These are phyloP conservation scores for Orthonyx spaldingii DNA, from an alignment of 2,113 vertebrate genomes.

Conservation along the genomic window DNA sequence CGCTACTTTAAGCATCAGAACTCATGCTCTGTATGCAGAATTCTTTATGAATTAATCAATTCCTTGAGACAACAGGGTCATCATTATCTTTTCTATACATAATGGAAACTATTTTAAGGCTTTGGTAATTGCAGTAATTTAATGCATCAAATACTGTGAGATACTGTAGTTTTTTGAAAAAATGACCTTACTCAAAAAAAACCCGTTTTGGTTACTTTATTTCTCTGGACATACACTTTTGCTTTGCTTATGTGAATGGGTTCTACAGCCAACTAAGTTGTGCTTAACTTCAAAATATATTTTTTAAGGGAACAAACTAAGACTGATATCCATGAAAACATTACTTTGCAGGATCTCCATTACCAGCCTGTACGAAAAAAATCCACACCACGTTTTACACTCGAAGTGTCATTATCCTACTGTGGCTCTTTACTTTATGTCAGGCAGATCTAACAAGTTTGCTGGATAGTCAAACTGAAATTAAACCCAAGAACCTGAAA, in stretches of 20 bases:
- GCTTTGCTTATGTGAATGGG: not conserved
- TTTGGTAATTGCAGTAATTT: not conserved
- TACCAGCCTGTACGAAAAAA: not conserved
- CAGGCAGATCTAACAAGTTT: not conserved
- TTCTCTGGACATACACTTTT: not conserved
- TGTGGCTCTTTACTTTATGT: not conserved
- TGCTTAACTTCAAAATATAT: not conserved
- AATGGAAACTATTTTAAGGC: not conserved
- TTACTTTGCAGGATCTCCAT: not conserved
- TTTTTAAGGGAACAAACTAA: not conserved
- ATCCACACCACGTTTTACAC: not conserved
- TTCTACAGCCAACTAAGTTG: not conserved
- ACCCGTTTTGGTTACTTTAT: not conserved
- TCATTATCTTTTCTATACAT: not conserved
- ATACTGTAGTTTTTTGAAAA: not conserved
- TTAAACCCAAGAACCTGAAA: not conserved
- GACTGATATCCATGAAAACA: not conserved
- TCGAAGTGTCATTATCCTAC: not conserved
- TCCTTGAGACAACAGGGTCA: not conserved
- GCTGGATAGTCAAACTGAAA: not conserved
- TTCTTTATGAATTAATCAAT: not conserved
- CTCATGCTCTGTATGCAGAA: not conserved
- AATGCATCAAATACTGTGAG: not conserved
- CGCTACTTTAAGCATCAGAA: not conserved
- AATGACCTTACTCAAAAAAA: not conserved